Base-by-base conservation (phyloP, 2,888 invertebrate genomes). In the Phortica magna region DNA sequence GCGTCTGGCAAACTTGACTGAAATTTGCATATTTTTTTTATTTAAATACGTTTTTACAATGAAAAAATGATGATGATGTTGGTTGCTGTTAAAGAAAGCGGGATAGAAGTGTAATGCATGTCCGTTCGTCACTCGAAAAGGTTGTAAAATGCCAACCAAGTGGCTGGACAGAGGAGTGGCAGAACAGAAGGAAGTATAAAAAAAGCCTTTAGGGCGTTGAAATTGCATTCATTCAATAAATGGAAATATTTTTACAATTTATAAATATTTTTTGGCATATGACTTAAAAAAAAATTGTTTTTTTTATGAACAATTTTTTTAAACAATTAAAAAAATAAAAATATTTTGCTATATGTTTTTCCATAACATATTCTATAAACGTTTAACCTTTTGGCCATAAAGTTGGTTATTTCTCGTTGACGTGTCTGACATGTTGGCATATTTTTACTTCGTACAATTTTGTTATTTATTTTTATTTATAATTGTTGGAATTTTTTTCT, bases 211-310 rank as follows among this genome's bases (percentile, higher is more conserved):
- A 19, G 17, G 31, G 65, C 65, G 65, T 65, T 39, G 39, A 65
- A 39, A 65, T 65, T 65, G 39, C 65, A 65, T 39, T 65, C 31
- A 39, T 65, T 39, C 41, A n/a, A 39, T 65, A 39, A 10, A 65
- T 41, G 59, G 14, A 59, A 12, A 39, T 65, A 41, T 65, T 39
- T 39, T 4, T 39, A 19, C 9, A 7, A 65, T 41, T 39, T 53
- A n/a, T n/a, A 14, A 14, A 7, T 31, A 6, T 65, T 65, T n/a
- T 14, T 41, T n/a, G 12, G 65, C 65, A 9, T 5, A 65, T 22
- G 19, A 17, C 10, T 61, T 22, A 7, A 48, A 48, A 48, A 48
- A 48, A 48, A 48, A 9, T 6, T 14, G 7, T 14, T 61, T 7
- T 61, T 61, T 22, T 22, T 17, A n/a, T n/a, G n/a, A n/a, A n/a